Evolutionary conservation across 2,888 invertebrate genomes (phyloP), one percentile per base, ranked within the genome.

Genomic region (Arrhopalites spinosus): DNA sequence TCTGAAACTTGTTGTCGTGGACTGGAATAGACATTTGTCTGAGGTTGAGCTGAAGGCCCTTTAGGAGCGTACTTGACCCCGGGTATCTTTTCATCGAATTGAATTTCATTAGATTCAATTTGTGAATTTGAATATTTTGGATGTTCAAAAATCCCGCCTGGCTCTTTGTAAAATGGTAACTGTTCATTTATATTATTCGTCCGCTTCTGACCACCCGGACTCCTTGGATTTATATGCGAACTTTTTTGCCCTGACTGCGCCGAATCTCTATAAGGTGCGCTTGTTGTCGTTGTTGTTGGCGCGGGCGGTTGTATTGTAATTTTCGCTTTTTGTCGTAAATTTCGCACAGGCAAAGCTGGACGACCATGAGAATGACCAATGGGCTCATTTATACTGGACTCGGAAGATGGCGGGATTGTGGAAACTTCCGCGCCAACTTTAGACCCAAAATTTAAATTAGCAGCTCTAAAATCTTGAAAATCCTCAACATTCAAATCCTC

Each of bases 161-260:
- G 78, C 67, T 83, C 82, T 20, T 81, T 83, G 70, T 80, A 83
- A 74, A 83, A 83, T 11, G 82, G 82, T 11, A 83, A 76, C 47
- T 80, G 78, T 11, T 81, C 80, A 43, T 81, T 77, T 11, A 73
- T 47, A 59, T 75, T 68, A 20, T 74, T 69, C 45, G 56, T 43
- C 23, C n/a, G 15, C 15, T 36, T 64, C 20, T 47, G 63, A 45
- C 1, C 70, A 11, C 2, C 5, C 1, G 59, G 59, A 27, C 7
- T 27, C 25, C 15, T 1, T 30, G 70, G 74, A 1, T 15, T 56
- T 27, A 77, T 17, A 36, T 77, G 76, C 20, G 80, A 56, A 74
- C 77, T 79, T 30, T 81, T 80, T 1, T 76, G 74, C 25, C 78
- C 78, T 0, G 78, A 74, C 0, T 79, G 74, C 0, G 79, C 81